Conservation (phyloP, 1,140 invertebrate species). For the Protaetia brevitarsis region DNA sequence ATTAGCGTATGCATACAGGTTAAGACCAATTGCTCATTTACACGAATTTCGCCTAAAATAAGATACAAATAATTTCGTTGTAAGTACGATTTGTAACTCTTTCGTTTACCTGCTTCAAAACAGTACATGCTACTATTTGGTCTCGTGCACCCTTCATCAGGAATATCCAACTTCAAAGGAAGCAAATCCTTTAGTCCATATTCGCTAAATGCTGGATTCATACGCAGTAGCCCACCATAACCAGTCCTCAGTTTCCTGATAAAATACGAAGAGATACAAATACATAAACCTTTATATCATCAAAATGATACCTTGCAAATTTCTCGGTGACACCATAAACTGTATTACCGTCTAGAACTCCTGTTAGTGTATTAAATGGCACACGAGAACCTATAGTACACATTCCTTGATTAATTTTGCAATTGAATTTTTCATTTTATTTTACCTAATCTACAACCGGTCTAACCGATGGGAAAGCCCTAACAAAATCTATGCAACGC, state of each 20-base stretch:
- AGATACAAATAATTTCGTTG: neutral
- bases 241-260: constrained; percentile 73
- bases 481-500: constrained; percentile 83
- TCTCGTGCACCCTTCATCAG: constrained; percentile 89
- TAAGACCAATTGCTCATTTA: constrained; percentile 88
- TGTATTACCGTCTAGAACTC: constrained; percentile 79
- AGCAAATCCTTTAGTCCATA: constrained; percentile 86
- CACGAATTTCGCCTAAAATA: constrained; percentile 80
- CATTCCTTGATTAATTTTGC: neutral
- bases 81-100: neutral
- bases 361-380: constrained; percentile 80
- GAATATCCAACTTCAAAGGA: constrained; percentile 84
- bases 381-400: constrained; percentile 53
- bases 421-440: constrained; percentile 35
- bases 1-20: constrained; percentile 89
- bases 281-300: neutral
- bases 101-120: constrained; percentile 75
- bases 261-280: constrained; percentile 25
- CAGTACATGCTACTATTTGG: constrained; percentile 86
- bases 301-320: constrained; percentile 61
- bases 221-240: constrained; percentile 73
- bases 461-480: constrained; percentile 77
- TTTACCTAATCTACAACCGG: constrained; percentile 77
- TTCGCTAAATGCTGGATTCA: constrained; percentile 85
- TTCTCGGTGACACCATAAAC: constrained; percentile 79